Evolutionary conservation across 2,113 vertebrate species (phyloP).

Genomic region (Anguilla japonica): DNA sequence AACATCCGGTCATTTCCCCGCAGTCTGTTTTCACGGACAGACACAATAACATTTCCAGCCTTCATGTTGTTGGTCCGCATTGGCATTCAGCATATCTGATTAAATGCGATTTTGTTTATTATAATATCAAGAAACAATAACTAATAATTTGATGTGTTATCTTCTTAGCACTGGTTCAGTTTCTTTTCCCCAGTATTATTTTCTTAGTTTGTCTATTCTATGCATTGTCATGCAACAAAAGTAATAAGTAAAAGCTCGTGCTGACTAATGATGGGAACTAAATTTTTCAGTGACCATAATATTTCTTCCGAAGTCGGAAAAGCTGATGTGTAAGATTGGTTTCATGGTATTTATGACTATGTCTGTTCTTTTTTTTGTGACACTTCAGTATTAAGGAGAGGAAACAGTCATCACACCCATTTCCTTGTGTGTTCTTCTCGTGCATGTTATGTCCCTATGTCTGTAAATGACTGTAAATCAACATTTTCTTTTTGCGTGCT

Average conservation of each 20-base stretch:
- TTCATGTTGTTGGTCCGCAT: neutral
- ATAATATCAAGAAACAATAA: neutral
- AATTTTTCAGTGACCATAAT: neutral
- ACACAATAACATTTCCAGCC: neutral
- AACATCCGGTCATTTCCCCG: neutral
- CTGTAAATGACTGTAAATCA: slow-evolving; percentile 65
- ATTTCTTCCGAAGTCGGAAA: neutral
- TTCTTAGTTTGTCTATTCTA: neutral
- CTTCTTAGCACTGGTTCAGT: neutral
- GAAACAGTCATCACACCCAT: slow-evolving; percentile 60
- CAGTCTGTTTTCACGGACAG: neutral
- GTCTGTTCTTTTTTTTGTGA: slow-evolving; percentile 34
- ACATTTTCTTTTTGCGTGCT: slow-evolving; percentile 66
- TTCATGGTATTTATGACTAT: neutral
- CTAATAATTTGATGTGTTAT: neutral
- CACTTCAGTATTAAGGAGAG: slow-evolving; percentile 52
- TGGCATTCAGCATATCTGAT: neutral
- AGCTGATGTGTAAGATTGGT: neutral
- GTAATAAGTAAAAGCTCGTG: neutral
- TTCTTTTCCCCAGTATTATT: neutral
- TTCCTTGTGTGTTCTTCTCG: slow-evolving; percentile 65
- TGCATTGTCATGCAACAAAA: neutral
- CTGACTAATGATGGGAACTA: neutral
- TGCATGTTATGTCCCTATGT: slow-evolving; percentile 60
- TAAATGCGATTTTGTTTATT: neutral